These are phyloP conservation scores for Sphenopsis melanotis DNA, from an alignment of 2,797 vertebrate genomes.

Conservation along the genomic window DNA sequence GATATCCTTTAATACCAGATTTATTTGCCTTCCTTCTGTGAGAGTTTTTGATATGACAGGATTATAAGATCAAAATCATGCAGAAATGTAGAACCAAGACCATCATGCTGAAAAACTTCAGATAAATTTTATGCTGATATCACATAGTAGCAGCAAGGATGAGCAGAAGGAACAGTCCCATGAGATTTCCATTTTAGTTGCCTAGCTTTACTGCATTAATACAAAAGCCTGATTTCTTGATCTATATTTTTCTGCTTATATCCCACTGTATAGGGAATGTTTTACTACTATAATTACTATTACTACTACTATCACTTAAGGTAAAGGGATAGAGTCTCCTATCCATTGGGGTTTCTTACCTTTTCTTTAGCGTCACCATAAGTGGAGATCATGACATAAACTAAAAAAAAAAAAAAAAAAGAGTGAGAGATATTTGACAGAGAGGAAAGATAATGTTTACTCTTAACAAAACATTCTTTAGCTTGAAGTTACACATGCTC, in stretches of 20 bases:
- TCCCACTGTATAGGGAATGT: neutral
- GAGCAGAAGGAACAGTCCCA: neutral
- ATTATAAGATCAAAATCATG: neutral
- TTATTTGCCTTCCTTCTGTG: neutral
- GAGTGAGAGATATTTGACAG: fast-evolving
- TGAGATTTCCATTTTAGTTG: neutral
- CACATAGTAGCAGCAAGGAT: neutral
- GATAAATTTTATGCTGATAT: neutral
- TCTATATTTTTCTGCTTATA: neutral
- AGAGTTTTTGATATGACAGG: neutral
- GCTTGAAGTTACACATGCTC: neutral
- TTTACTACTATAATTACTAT: neutral
- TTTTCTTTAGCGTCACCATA: neutral
- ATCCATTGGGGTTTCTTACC: neutral
- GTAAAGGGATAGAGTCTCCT: neutral
- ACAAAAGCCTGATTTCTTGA: neutral
- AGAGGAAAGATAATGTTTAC: neutral
- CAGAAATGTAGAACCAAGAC: neutral
- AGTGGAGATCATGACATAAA: neutral
- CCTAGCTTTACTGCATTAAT: neutral
- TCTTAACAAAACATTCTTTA: neutral
- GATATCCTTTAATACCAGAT: neutral
- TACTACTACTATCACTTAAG: neutral
- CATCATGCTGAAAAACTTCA: neutral
- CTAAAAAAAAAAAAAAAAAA: no score